These are phyloP conservation scores for Trissolcus brochymenae DNA, from an alignment of 2,888 invertebrate species.

Conservation along the genomic window DNA sequence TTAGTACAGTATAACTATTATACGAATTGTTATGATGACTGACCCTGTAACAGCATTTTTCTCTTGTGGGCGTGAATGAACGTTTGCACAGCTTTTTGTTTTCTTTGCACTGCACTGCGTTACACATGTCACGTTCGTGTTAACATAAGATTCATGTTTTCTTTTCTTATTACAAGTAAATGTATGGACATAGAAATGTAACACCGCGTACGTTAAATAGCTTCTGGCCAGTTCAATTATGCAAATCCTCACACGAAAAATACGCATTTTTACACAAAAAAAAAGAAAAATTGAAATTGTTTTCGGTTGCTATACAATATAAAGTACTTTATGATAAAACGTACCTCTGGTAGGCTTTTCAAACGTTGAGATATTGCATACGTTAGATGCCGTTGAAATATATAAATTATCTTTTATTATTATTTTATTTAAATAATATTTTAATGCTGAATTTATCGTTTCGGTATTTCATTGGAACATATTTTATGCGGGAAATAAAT, in stretches of 20 bases:
- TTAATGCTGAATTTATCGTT: constrained; percentile 47
- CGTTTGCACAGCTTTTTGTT: constrained; percentile 63
- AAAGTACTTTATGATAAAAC: no score
- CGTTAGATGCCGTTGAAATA: constrained; percentile 40
- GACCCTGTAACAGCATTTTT: constrained; percentile 66
- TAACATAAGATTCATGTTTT: constrained; percentile 47
- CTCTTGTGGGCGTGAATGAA: constrained; percentile 64
- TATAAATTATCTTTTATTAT: constrained; percentile 47
- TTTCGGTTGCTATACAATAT: no score
- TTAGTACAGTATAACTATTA: constrained; percentile 59
- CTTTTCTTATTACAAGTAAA: constrained; percentile 15
- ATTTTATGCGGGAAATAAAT: constrained; percentile 48
- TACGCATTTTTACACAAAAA: no score
- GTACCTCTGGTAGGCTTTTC: neutral
- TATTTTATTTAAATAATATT: constrained; percentile 51
- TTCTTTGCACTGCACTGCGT: constrained; percentile 49
- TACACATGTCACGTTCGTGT: constrained; percentile 53
- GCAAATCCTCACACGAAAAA: neutral
- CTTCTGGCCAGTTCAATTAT: neutral
- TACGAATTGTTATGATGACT: constrained; percentile 63
- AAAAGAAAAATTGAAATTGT: neutral
- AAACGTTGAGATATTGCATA: constrained; percentile 10
- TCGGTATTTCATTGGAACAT: constrained; percentile 44
- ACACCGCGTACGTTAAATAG: neutral
- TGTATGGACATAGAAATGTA: constrained; percentile 2